Conservation (phyloP, 2,797 vertebrate genomes). For the Pempheris klunzingeri region DNA sequence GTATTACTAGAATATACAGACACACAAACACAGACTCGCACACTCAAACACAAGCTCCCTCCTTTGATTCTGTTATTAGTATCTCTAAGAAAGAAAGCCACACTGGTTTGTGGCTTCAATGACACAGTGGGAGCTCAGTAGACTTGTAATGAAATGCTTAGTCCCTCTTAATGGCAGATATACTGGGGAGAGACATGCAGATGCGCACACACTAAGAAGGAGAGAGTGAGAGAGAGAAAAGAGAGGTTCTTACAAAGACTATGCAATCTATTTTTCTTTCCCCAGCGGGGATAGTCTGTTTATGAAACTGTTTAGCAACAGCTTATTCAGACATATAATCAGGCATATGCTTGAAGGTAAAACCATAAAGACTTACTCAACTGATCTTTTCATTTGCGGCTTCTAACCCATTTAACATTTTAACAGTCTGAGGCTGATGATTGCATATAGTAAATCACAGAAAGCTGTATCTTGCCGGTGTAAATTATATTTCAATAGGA, state of each 20-base stretch:
- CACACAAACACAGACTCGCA: slow-evolving; percentile 53
- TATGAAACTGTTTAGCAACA: slow-evolving; percentile 44
- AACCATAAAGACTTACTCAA: slow-evolving; percentile 9
- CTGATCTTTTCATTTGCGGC: neutral
- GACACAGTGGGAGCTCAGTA: slow-evolving; percentile 67
- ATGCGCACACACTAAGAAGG: slow-evolving; percentile 37
- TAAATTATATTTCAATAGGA: neutral
- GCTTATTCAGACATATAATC: slow-evolving; percentile 38
- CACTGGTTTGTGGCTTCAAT: slow-evolving; percentile 56
- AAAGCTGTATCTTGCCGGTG: neutral
- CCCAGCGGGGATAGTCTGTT: slow-evolving; percentile 50
- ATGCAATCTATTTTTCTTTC: slow-evolving; percentile 33
- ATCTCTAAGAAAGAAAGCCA: slow-evolving; percentile 65
- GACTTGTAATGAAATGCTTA: slow-evolving; percentile 74
- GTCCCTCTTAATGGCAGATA: slow-evolving; percentile 65
- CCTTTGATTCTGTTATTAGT: slow-evolving; percentile 71
- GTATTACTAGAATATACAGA: slow-evolving; percentile 74
- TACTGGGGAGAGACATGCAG: slow-evolving; percentile 42
- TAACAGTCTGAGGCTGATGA: neutral
- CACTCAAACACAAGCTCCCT: slow-evolving; percentile 42
- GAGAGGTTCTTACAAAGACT: slow-evolving; percentile 19
- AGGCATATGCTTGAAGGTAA: slow-evolving; percentile 28
- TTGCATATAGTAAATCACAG: neutral
- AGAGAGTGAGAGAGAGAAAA: slow-evolving; percentile 11
- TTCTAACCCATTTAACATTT: neutral